phyloP scores from a whole-genome alignment of 2,888 invertebrate genomes.

The Sphaeridia pumilis region DNA sequence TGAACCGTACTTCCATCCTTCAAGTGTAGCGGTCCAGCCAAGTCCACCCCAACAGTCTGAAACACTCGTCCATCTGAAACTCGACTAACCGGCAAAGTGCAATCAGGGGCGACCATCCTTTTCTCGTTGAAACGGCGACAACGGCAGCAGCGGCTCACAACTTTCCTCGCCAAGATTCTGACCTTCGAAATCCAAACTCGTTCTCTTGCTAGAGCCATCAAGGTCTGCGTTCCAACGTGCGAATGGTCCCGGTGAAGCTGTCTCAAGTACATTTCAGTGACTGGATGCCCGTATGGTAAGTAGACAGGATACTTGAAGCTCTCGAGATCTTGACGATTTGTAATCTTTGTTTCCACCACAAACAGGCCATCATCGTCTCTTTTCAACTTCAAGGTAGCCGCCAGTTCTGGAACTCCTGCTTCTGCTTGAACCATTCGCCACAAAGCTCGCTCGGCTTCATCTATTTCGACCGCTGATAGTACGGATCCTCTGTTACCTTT shows the following conservation, averaged over 20 bases:
- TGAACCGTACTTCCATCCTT: slow-evolving; percentile 35
- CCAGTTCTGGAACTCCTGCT: neutral
- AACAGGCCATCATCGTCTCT: neutral
- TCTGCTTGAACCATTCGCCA: neutral
- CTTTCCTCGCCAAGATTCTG: neutral
- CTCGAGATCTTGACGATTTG: neutral
- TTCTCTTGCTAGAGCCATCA: neutral
- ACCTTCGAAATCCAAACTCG: neutral
- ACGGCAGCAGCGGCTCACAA: neutral
- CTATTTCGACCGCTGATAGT: neutral
- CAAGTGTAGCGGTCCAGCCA: slow-evolving; percentile 39
- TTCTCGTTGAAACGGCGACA: neutral
- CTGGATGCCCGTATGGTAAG: neutral
- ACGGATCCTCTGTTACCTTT: neutral
- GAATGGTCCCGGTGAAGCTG: neutral
- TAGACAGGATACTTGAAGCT: neutral
- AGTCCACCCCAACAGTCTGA: slow-evolving; percentile 38
- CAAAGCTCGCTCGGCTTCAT: neutral
- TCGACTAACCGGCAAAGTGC: slow-evolving; percentile 36
- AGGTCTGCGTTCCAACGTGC: neutral
- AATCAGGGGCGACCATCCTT: neutral
- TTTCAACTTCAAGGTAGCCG: neutral
- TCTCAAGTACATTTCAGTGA: neutral
- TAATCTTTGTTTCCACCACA: neutral
- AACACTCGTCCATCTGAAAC: slow-evolving; percentile 35